phyloP scores from a whole-genome alignment of 2,888 invertebrate species.

The Peribatodes rhomboidaria region DNA sequence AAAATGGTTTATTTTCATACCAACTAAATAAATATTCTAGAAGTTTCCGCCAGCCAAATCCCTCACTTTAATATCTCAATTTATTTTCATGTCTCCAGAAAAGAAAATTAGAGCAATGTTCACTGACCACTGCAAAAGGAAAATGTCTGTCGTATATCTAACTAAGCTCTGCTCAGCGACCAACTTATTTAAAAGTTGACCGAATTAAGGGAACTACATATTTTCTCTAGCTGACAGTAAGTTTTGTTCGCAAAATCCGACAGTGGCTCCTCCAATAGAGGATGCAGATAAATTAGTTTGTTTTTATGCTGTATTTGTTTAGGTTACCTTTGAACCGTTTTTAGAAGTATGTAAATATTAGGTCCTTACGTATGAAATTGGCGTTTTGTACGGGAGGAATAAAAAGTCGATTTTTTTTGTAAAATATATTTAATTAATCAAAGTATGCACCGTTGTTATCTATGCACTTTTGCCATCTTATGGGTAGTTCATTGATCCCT shows the following conservation, averaged over 20 bases:
- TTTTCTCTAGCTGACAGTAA: no score
- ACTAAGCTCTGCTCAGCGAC: not conserved
- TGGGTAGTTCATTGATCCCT: no score
- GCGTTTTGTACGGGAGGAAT: no score
- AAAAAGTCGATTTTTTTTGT: no score
- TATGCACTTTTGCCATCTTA: no score
- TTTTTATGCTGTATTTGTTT: slow-evolving; percentile 52
- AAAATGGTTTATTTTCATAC: no score
- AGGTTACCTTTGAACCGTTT: slow-evolving; percentile 36
- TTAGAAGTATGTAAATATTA: no score
- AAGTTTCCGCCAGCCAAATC: slow-evolving; percentile 15
- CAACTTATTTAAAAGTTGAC: not conserved
- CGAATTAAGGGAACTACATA: not conserved
- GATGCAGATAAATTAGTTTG: slow-evolving; percentile 11
- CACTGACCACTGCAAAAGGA: not conserved
- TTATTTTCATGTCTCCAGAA: slow-evolving; percentile 13
- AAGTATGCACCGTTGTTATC: no score
- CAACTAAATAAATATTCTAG: not conserved
- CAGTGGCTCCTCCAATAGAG: not conserved
- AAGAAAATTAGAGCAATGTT: slow-evolving; percentile 30
- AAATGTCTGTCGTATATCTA: not conserved
- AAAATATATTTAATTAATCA: no score
- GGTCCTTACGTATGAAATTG: no score
- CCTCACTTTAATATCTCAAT: slow-evolving; percentile 11
- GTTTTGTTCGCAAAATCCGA: not conserved